Base-by-base conservation (phyloP, 1,140 invertebrate genomes). In the Tetramorium alpestre region DNA sequence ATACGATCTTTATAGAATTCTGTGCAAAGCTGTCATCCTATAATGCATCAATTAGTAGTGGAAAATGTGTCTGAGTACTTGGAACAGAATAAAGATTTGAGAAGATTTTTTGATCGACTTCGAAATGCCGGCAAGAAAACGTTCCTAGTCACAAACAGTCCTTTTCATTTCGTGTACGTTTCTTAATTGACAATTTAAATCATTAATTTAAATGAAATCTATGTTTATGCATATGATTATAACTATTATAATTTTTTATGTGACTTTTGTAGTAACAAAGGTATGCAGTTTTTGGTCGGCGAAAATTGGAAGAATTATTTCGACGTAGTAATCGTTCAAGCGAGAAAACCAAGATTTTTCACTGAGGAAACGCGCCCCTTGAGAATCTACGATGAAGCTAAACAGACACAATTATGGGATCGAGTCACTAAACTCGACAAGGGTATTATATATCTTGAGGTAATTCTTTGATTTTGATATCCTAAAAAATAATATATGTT, bases 121-220 rank as follows among this genome's bases (percentile, higher is more conserved):
- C 95, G 96, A 86, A 95, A 96, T 3, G 96, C 96, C 41, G 96
- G 97, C 28, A 99, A 99, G 95, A 99, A 99, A 95, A 96, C 99
- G 90, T 99, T 99, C 94, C 95, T 99, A 25, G 98, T 99, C 1
- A 99, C 99, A 10, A 99, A 99, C 93, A 99, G 98, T 95, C 99
- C 99, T 0, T 99, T 97, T 94, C 97, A 98, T 91, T 99, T 99
- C 96, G 98, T 99, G 99, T 99, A 96, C 97, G 98, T 97, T 73
- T 75, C 56, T 38, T 6, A 56, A 69, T 62, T n/a, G 18, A 7
- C 44, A 38, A 60, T 58, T 33, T 73, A 16, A 54, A 47, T 11
- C 47, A 13, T 54, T 33, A 60, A 58, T 18, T 58, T 33, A 41
- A n/a, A 51, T 67, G 1, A 38, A 54, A 69, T 80, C 4, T 25